Evolutionary conservation across 2,113 vertebrate genomes (phyloP).

Genomic region (Ceyx margarethae): DNA sequence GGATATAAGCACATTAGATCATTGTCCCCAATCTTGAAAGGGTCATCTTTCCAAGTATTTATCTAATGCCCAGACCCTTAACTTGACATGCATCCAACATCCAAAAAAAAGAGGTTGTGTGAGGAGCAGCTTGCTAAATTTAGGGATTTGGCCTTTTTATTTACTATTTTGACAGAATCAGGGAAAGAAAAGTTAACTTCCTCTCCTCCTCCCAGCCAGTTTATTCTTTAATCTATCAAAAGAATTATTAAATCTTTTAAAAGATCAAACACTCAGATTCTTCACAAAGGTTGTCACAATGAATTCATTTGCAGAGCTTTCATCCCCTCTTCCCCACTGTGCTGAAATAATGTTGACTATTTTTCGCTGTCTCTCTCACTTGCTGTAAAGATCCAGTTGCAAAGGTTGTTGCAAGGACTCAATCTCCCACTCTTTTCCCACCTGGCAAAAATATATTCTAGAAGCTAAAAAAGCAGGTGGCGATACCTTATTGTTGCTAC

Average conservation of each 20-base stretch:
- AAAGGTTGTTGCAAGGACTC: slow-evolving; percentile 10
- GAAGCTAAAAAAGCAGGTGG: neutral
- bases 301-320: slow-evolving; percentile 68
- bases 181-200: slow-evolving; percentile 62
- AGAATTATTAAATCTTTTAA: slow-evolving; percentile 74
- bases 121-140: neutral
- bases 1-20: neutral
- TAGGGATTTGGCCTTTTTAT: slow-evolving; percentile 42
- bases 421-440: neutral
- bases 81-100: neutral
- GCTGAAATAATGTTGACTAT: slow-evolving; percentile 49
- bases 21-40: neutral
- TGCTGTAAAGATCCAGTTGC: neutral
- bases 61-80: neutral
- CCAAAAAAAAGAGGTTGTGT: neutral
- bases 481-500: neutral
- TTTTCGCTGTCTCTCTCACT: slow-evolving; percentile 35
- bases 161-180: slow-evolving; percentile 63
- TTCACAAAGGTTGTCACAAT: slow-evolving; percentile 71
- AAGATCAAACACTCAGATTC: slow-evolving; percentile 68
- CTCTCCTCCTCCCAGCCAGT: slow-evolving; percentile 37
- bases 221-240: slow-evolving; percentile 66
- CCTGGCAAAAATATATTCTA: neutral
- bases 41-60: slow-evolving; percentile 6
- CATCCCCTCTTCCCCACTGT: slow-evolving; percentile 59